phyloP scores from a whole-genome alignment of 2,113 vertebrate species.

The Pleuronectes platessa region DNA sequence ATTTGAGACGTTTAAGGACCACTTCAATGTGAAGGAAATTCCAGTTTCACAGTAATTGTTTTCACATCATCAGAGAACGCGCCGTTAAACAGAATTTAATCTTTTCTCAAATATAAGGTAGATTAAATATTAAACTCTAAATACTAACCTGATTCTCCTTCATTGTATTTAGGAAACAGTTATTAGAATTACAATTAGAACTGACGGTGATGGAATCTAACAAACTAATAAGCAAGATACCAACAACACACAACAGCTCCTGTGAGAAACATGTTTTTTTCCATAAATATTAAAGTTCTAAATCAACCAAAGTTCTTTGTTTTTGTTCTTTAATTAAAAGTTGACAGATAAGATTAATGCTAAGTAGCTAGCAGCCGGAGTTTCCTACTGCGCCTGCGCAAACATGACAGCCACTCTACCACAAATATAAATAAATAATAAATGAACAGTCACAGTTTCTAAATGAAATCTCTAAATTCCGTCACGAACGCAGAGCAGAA shows the following conservation, averaged over 20 bases:
- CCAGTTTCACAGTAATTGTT: neutral
- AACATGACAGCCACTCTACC: conserved; percentile 53
- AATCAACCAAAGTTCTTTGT: fast-evolving
- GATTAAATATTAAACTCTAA: neutral
- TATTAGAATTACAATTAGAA: neutral
- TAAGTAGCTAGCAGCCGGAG: conserved; percentile 28
- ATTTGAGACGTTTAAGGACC: conserved; percentile 22
- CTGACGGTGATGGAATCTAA: conserved; percentile 16
- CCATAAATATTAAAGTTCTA: fast-evolving
- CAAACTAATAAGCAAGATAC: neutral
- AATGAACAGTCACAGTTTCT: conserved; percentile 46
- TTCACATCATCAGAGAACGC: neutral
- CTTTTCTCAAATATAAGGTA: neutral
- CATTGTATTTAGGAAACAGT: neutral
- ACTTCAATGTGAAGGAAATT: conserved; percentile 31
- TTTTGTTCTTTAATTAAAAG: conserved; percentile 19
- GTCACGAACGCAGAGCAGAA: neutral
- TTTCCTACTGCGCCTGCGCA: conserved; percentile 59
- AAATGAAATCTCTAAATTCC: neutral
- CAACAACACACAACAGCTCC: too few relatives aligned
- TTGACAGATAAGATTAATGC: conserved; percentile 23
- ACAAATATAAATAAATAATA: conserved; percentile 6
- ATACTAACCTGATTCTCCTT: neutral
- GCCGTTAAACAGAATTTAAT: neutral
- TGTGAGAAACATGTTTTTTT: neutral